Base-by-base conservation (phyloP, 2,888 invertebrate species). In the Oxytorus armatus region DNA sequence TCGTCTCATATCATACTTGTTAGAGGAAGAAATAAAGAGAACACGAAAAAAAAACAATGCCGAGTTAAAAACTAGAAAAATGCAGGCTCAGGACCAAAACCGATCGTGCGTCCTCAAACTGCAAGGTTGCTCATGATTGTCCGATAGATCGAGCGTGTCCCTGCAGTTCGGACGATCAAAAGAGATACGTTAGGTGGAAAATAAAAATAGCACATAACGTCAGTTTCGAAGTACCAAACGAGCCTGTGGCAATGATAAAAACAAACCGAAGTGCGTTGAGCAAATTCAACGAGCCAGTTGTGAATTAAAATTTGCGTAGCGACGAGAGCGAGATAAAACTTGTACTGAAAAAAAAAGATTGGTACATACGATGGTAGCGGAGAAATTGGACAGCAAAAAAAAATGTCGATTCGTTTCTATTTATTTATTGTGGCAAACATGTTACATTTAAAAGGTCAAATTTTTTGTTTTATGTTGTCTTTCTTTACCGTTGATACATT, bases 1-100 rank as follows among this genome's bases (percentile, higher is more conserved):
- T 73, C 85, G 86, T 85, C 85, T 89, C 88, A 88, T 89, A 89
- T 89, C 89, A 88, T 85, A 82, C 66, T 73, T 76, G 79, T 78
- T 74, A 68, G 66, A 70, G 25, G 57, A 70, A 51, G 39, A 47
- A 51, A 16, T 36, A 16, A 53, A 42, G 47, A n/a, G 42, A 53
- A 72, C 69, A 63, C 33, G 16, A 21, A 55, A n/a, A 21, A 29
- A 47, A 59, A 25, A 72, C 36, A 57, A 63, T 39, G 49, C 1
- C 8, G 72, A 75, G 53, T 51, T 53, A 51, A 11, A 57, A 53
- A 44, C 18, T 65, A 55, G 53, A 33, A 23, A 14, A 36, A 65
- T 49, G 49, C 59, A 66, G 76, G 77, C 75, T 79, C 44, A 81
- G 77, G 79, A 81, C 76, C 77, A 84, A 82, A 57, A 73, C 63